These are phyloP conservation scores for Sitta carolinensis DNA, from an alignment of 2,797 vertebrate genomes.

Conservation along the genomic window DNA sequence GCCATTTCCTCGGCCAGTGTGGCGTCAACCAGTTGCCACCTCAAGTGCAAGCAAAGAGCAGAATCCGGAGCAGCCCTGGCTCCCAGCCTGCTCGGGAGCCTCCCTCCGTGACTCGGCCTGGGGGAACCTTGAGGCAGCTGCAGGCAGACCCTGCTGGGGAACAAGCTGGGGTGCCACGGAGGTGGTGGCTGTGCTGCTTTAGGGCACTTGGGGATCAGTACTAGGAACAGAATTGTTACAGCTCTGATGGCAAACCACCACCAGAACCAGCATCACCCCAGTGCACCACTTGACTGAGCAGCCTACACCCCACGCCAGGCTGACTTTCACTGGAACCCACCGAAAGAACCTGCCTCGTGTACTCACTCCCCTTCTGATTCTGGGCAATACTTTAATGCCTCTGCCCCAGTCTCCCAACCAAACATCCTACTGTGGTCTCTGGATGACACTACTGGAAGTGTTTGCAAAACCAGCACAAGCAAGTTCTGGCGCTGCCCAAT, in stretches of 20 bases:
- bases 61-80: background rate
- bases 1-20: background rate
- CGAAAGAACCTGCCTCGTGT: accelerated
- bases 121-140: background rate
- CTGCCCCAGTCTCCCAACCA: background rate
- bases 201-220: accelerated
- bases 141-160: background rate
- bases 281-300: accelerated
- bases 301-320: accelerated
- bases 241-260: background rate
- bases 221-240: background rate
- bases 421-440: background rate
- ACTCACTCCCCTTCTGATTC: background rate
- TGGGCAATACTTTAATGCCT: background rate
- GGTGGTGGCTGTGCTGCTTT: background rate
- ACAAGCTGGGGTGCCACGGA: accelerated
- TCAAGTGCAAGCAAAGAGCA: background rate
- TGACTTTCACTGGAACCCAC: accelerated
- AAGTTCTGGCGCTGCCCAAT: background rate
- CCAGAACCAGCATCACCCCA: background rate
- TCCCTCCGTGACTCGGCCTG: accelerated
- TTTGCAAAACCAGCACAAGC: background rate
- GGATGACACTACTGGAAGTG: background rate
- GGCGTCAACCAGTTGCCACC: background rate
- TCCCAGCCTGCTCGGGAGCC: background rate